These are phyloP conservation scores for Macrosteles quadrilineatus DNA, from an alignment of 1,140 invertebrate genomes.

Conservation along the genomic window DNA sequence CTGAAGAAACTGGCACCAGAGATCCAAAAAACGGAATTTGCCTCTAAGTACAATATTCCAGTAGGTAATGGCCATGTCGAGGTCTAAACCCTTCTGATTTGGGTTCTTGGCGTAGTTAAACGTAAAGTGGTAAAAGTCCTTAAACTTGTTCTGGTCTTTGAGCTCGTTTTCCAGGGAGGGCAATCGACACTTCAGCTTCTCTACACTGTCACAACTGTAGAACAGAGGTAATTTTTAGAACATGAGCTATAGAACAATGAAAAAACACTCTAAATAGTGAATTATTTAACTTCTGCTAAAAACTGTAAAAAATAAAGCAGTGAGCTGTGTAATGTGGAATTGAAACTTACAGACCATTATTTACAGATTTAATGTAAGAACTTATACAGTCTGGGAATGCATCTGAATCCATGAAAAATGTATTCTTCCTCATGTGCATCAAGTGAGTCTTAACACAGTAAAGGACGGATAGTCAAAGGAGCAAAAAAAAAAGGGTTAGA, in stretches of 20 bases:
- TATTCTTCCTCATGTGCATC: too few species aligned
- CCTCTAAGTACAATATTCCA: slow-evolving; percentile 97
- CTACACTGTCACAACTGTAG: slow-evolving; percentile 83
- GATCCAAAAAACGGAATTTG: slow-evolving; percentile 85
- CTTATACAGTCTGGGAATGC: too few species aligned
- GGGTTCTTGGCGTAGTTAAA: slow-evolving; percentile 99
- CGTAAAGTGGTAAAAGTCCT: slow-evolving; percentile 98
- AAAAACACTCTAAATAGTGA: not conserved
- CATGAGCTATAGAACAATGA: slow-evolving; percentile 23
- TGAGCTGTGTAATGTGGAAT: too few species aligned
- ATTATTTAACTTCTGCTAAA: too few species aligned
- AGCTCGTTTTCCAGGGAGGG: slow-evolving; percentile 84
- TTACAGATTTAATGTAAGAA: too few species aligned
- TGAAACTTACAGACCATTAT: too few species aligned
- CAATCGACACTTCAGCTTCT: slow-evolving; percentile 87
- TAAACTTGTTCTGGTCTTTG: slow-evolving; percentile 86
- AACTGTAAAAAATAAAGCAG: too few species aligned
- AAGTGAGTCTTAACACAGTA: too few species aligned
- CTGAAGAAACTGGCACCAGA: slow-evolving; percentile 94
- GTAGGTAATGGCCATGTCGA: slow-evolving; percentile 98
- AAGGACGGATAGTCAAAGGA: too few species aligned
- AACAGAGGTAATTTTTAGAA: slow-evolving; percentile 38
- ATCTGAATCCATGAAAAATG: too few species aligned
- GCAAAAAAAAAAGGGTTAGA: too few species aligned
- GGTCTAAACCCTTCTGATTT: slow-evolving; percentile 91